Conservation (phyloP, 2,797 vertebrate genomes). For the Hapalemur alaotrensis region DNA sequence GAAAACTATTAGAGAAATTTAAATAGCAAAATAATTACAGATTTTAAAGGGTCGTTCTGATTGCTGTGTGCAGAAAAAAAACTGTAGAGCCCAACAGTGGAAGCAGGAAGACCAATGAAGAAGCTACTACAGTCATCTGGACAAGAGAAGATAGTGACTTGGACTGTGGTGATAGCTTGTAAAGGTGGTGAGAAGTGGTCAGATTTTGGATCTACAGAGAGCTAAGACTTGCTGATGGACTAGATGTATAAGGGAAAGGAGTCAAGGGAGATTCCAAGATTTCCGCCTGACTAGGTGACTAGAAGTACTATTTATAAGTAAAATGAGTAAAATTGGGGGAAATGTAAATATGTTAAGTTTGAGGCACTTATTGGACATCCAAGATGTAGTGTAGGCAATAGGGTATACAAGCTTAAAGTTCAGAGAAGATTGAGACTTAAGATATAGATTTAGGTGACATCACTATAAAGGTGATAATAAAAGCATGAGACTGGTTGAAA, state of each 20-base stretch:
- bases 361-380: neutral
- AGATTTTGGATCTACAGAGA: neutral
- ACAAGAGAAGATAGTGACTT: neutral
- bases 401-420: neutral
- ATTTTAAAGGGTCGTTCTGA: neutral
- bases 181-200: neutral
- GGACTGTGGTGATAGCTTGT: neutral
- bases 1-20: neutral
- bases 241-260: neutral
- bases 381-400: neutral
- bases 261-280: neutral
- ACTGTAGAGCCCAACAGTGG: neutral
- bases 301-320: neutral
- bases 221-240: neutral
- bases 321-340: neutral
- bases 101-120: neutral
- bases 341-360: neutral
- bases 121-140: neutral
- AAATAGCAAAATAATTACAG: neutral
- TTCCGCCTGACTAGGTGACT: neutral
- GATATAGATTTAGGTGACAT: neutral
- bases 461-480: neutral
- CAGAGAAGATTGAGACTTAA: neutral
- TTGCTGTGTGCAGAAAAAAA: neutral
- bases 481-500: neutral